phyloP scores from a whole-genome alignment of 2,113 vertebrate species.

The Daphoenositta chrysoptera region DNA sequence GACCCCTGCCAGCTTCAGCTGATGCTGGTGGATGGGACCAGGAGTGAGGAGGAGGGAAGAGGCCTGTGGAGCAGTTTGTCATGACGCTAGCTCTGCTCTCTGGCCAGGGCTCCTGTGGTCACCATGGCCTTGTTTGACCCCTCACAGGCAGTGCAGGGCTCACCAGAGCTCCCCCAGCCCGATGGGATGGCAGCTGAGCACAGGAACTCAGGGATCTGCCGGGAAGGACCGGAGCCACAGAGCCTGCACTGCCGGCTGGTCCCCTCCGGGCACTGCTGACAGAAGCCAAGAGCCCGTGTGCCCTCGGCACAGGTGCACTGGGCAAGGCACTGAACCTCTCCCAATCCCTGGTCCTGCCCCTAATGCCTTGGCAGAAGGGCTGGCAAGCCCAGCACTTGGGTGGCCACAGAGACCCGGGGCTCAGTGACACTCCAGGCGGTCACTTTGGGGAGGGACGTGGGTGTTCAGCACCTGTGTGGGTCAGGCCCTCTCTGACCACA shows the following conservation, averaged over 20 bases:
- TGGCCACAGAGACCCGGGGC: not conserved
- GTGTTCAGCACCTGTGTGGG: not conserved
- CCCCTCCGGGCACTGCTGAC: not conserved
- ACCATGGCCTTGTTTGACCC: fast-evolving
- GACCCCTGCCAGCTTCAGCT: not conserved
- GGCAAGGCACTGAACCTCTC: not conserved
- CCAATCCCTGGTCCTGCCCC: not conserved
- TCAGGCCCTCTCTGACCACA: not conserved
- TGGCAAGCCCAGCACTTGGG: not conserved
- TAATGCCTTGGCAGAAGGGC: not conserved
- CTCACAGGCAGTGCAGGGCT: not conserved
- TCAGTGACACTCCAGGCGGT: not conserved
- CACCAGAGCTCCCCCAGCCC: not conserved
- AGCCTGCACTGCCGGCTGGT: not conserved
- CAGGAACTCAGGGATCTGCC: not conserved
- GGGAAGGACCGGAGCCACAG: fast-evolving
- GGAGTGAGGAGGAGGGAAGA: not conserved
- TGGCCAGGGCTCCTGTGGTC: not conserved
- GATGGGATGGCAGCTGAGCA: fast-evolving
- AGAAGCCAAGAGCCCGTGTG: not conserved
- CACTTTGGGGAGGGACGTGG: fast-evolving
- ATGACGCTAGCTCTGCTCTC: not conserved
- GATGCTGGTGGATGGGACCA: not conserved
- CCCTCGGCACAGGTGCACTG: fast-evolving
- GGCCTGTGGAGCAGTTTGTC: not conserved